Conservation (phyloP, 2,113 vertebrate genomes). For the Columba livia region DNA sequence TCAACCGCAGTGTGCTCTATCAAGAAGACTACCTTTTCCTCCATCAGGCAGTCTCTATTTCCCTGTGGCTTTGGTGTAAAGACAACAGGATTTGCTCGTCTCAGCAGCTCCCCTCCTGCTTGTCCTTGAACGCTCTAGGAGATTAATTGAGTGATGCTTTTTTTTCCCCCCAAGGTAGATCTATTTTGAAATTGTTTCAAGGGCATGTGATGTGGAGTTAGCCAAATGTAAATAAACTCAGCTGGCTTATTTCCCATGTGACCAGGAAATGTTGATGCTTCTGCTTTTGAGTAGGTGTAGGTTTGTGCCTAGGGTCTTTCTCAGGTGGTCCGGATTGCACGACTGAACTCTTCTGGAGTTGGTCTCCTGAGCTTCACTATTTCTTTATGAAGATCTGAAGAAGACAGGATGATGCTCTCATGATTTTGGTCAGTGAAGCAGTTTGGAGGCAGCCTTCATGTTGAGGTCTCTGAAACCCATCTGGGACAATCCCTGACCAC, state of each 20-base stretch:
- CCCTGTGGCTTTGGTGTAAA: conserved; percentile 26
- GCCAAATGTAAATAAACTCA: neutral
- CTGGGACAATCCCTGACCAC: no score
- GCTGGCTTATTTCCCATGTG: neutral
- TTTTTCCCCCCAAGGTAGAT: neutral
- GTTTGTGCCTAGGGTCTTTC: neutral
- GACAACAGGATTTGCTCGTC: conserved; percentile 39
- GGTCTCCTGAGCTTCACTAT: neutral
- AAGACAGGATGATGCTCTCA: neutral
- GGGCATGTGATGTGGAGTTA: neutral
- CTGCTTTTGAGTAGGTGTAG: neutral
- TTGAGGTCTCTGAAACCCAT: no score
- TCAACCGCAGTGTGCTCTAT: neutral
- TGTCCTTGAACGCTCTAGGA: neutral
- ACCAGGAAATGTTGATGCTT: accelerated
- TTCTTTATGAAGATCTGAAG: neutral
- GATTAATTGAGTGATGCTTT: neutral
- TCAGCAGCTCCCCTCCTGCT: neutral
- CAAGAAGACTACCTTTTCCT: conserved; percentile 2
- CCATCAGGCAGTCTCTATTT: neutral
- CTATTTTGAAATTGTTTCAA: neutral
- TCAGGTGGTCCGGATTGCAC: neutral
- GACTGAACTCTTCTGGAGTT: neutral
- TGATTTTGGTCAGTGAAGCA: no score
- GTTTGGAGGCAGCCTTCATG: no score